These are phyloP conservation scores for Hypomecis atomaria DNA, from an alignment of 2,888 invertebrate species.

Conservation along the genomic window DNA sequence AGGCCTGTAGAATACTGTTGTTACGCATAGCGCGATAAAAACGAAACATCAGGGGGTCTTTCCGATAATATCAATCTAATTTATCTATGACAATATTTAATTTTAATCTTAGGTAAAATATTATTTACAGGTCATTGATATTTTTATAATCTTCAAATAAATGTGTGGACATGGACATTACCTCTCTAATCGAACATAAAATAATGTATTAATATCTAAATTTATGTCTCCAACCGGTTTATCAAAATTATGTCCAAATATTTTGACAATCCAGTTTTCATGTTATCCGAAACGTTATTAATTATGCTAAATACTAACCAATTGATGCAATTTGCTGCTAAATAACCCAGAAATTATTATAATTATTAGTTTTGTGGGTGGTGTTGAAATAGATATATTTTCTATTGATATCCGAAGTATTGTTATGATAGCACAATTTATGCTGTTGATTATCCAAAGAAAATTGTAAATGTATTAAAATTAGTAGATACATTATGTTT, in stretches of 20 bases:
- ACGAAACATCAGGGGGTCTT: no score
- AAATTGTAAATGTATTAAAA: no score
- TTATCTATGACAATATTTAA: no score
- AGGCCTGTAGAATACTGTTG: no score
- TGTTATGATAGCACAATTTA: no score
- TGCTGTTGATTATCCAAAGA: no score
- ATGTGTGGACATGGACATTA: constrained; percentile 21
- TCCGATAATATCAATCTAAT: no score
- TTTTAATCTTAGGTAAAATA: no score
- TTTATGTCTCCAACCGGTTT: constrained; percentile 1
- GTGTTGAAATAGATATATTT: background rate
- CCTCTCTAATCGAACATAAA: constrained; percentile 6
- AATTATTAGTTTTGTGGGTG: background rate
- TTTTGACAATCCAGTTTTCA: constrained; percentile 10
- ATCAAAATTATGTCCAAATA: constrained; percentile 5
- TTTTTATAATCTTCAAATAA: background rate
- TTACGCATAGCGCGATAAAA: no score
- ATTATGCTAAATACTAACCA: constrained; percentile 15
- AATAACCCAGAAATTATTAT: constrained; percentile 8
- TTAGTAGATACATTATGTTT: no score
- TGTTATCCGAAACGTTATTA: constrained; percentile 2
- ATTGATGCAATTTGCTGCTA: constrained; percentile 14
- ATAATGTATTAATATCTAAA: constrained; percentile 1
- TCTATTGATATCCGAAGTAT: background rate
- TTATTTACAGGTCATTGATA: no score